Evolutionary conservation across 2,113 vertebrate species (phyloP), one percentile per base, ranked within the genome.

Genomic region (Eira barbara): DNA sequence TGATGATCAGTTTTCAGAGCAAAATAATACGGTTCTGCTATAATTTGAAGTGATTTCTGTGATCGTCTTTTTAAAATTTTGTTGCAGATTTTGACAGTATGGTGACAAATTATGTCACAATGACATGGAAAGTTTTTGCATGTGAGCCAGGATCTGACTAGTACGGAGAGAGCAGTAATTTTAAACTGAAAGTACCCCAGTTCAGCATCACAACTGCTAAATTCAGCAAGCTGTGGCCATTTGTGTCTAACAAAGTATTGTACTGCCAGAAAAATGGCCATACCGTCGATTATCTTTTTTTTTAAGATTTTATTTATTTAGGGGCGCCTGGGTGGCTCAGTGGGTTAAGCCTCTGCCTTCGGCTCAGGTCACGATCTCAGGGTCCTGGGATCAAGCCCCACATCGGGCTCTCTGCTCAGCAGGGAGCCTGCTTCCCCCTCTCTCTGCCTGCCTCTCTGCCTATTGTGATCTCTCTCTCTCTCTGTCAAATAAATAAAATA

Each of bases 11-110:
- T 82, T 92, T 84, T 86, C 79, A 83, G 80, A 82, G 76, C 59
- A 73, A 88, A 96, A 89, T 20, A 84, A 82, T 47, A 94, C 6
- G 55, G n/a, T 91, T 92, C 65, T 78, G 55, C 69, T 85, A n/a
- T 67, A 93, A 93, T 55, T 65, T 57, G 71, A 79, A 94, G 34
- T 59, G 57, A 93, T 47, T 87, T 73, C 57, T 95, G 45, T 39
- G 27, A 63, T 84, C 87, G 87, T 91, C 55, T 95, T 94, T 96
- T 82, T n/a, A 10, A 87, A 89, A 89, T 59, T 91, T n/a, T 65
- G 31, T 84, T 67, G 85, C 31, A 71, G 67, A 83, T 84, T 94
- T 97, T 95, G 49, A 76, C 52, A 63, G 7, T 39, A 65, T 18
- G 27, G 34, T 71, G 31, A 67, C 85, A 89, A 93, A 86, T 59